A percentile compares a stretch with the other conserved stretches of the same genome.
Conservation (phyloP, 2,888 invertebrate species). For the Girardia tigrina region DNA sequence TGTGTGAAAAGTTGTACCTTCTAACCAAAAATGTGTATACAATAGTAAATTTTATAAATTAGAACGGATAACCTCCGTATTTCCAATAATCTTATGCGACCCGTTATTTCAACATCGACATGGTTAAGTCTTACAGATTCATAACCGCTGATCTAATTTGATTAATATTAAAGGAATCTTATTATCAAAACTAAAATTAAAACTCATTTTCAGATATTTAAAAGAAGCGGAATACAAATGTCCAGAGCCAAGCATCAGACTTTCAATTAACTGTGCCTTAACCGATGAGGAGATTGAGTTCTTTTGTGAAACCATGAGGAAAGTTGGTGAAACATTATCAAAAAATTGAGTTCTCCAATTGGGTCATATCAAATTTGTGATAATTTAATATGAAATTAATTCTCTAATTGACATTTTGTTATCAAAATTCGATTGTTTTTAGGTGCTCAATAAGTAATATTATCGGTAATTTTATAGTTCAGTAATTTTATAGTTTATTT, state of each 20-base stretch:
- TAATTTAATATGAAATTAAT: not conserved
- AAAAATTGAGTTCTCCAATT: not conserved
- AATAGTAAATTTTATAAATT: too few species aligned
- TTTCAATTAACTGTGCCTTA: slow-evolving; percentile 60
- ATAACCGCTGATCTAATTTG: too few species aligned
- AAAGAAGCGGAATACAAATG: not conserved
- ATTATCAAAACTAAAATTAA: too few species aligned
- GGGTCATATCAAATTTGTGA: not conserved
- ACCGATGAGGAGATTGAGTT: slow-evolving; percentile 56
- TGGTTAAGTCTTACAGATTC: too few species aligned
- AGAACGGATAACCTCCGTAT: too few species aligned
- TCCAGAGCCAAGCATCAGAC: slow-evolving; percentile 55
- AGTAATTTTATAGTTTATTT: too few species aligned
- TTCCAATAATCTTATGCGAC: too few species aligned
- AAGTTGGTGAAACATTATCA: not conserved
- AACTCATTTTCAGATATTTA: not conserved
- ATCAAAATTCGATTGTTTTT: not conserved
- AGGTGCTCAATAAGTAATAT: not conserved
- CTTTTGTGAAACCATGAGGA: not conserved
- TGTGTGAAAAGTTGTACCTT: too few species aligned
- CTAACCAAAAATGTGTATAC: too few species aligned
- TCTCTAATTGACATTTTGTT: not conserved
- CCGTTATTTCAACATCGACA: too few species aligned
- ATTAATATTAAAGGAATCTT: too few species aligned
- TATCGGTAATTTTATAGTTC: too few species aligned